These are phyloP conservation scores for Emydocephalus ijimae DNA, from an alignment of 2,113 vertebrate genomes.

Conservation along the genomic window DNA sequence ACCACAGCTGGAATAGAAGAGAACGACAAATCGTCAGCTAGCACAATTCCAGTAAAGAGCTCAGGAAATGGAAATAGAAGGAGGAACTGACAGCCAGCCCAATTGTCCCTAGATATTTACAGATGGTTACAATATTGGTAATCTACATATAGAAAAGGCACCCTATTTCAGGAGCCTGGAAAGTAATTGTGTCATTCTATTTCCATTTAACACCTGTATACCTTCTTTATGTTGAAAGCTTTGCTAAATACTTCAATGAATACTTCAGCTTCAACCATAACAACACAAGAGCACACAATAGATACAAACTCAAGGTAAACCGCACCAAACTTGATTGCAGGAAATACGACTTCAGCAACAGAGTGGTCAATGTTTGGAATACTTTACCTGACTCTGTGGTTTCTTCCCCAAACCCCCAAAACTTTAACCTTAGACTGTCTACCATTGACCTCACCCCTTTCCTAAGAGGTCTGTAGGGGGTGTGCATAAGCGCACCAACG, in stretches of 20 bases:
- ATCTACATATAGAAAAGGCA: neutral
- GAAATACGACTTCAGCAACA: no score
- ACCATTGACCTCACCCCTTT: no score
- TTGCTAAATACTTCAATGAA: neutral
- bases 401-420: no score
- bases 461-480: no score
- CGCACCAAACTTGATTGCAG: no score
- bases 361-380: no score
- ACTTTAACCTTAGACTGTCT: no score
- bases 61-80: conserved; percentile 18
- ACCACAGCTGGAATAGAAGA: conserved; percentile 1
- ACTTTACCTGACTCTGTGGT: no score
- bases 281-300: no score
- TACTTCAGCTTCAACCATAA: no score
- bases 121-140: neutral
- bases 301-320: no score
- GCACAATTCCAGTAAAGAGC: conserved; percentile 4
- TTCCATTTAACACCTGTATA: neutral
- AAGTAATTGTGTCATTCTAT: neutral
- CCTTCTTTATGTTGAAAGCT: neutral
- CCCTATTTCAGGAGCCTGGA: neutral
- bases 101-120: conserved; percentile 3
- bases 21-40: neutral
- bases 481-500: no score
- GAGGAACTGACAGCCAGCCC: neutral